These are phyloP conservation scores for Acrossocheilus wenchowensis DNA, from an alignment of 2,797 vertebrate species.

Conservation along the genomic window DNA sequence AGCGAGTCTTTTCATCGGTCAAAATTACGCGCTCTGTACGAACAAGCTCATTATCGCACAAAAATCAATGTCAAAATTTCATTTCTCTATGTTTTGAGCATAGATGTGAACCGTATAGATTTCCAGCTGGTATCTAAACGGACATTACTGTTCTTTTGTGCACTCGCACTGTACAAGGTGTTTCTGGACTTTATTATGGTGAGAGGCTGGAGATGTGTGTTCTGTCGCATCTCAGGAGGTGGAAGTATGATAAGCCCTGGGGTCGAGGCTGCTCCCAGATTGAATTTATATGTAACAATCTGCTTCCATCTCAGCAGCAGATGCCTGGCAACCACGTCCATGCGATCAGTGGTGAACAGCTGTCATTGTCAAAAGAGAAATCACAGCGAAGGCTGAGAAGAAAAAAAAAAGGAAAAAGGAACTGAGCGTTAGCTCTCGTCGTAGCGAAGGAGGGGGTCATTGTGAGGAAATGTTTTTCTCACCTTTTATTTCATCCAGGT, in stretches of 20 bases:
- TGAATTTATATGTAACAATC: constrained; percentile 49
- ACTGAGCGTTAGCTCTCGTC: neutral
- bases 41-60: neutral
- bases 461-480: constrained; percentile 13
- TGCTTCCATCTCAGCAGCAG: constrained; percentile 38
- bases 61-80: neutral
- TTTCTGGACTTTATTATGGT: constrained; percentile 43
- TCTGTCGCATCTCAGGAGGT: constrained; percentile 22
- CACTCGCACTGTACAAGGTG: neutral
- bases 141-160: neutral
- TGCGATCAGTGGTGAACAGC: constrained; percentile 44
- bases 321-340: constrained; percentile 42
- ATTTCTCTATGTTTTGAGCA: neutral
- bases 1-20: neutral
- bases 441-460: neutral
- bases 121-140: constrained; percentile 20
- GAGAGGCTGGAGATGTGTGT: constrained; percentile 26
- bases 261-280: constrained; percentile 36
- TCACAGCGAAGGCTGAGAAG: neutral
- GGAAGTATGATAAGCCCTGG: constrained; percentile 29
- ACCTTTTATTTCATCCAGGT: constrained; percentile 7
- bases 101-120: neutral
- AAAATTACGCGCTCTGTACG: neutral
- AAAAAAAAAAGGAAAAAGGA: constrained; percentile 3
- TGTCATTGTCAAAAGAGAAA: constrained; percentile 51